Evolutionary conservation across 23 tunicate genomes (phyloP), one percentile per base, ranked within the genome.

Genomic region (Ciona savignyi): DNA sequence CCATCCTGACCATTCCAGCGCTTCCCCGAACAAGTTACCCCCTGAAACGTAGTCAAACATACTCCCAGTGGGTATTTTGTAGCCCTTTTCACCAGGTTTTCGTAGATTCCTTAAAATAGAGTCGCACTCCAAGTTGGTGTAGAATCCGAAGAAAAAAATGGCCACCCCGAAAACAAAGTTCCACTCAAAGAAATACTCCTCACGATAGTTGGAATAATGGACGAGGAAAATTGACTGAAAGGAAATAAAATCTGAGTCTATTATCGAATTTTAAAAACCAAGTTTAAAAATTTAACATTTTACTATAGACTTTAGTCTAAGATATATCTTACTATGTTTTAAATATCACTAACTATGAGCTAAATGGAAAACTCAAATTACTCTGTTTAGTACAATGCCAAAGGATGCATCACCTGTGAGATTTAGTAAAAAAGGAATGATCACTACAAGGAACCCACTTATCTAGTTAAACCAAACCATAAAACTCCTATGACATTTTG

Each of bases 1-100:
- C 80, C 82, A 91, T 1, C 97, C 97, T 31, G 34, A 25, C 97
- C 97, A 91, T 42, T 91, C 91, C 2, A 91, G 77, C 20, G 86
- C 33, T 56, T 91, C 97, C 2, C 86, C 97, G 79, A 82, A 91
- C 30, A 91, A 76, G 66, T 91, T 91, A 4, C 81, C 97, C 3
- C 78, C 87, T 15, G 83, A 24, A 1, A 91, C 81, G 76, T 91
- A 91, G 23, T 91, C 81, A 67, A 85, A 91, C 97, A 91, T 79
- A 27, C 72, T 70, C 11, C 97, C 97, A 22, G 67, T 85, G 1
- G 97, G 97, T 32, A 91, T 91, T 72, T 91, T 91, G 67, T 91
- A 91, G 15, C 97, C 97, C 1, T 74, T 85, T 34, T 81, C 85
- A 26, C 97, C 97, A 32, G 85, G 82, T 42, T 66, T 72, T 42